phyloP scores from a whole-genome alignment of 2,888 invertebrate genomes.

The Exocentrus adspersus region DNA sequence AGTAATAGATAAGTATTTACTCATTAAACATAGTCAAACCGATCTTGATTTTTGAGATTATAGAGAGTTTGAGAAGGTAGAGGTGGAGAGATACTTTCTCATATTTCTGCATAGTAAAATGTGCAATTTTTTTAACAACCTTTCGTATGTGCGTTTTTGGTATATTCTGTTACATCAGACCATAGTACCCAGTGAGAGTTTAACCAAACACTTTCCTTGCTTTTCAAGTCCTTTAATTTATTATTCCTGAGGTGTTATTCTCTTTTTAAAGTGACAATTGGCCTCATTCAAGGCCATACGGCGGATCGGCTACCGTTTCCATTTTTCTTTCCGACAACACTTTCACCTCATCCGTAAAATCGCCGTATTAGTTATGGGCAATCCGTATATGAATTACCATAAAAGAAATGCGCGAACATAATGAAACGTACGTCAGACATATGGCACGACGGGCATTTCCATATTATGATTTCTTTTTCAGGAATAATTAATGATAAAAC shows the following conservation, averaged over 20 bases:
- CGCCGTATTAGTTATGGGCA: not conserved
- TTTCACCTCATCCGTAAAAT: conserved; percentile 31
- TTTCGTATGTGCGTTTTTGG: too few relatives aligned
- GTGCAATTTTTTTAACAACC: too few relatives aligned
- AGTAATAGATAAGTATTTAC: too few relatives aligned
- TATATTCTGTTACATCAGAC: not conserved
- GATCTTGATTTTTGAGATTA: too few relatives aligned
- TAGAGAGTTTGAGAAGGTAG: too few relatives aligned
- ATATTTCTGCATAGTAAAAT: too few relatives aligned
- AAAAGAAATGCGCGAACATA: conserved; percentile 19
- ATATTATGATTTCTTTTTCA: conserved; percentile 26
- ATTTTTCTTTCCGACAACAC: conserved; percentile 30
- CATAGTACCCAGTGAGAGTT: not conserved
- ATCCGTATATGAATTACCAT: conserved; percentile 21
- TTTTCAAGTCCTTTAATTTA: not conserved
- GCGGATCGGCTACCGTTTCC: conserved; percentile 3
- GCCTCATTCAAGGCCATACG: conserved; percentile 21
- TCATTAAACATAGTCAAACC: too few relatives aligned
- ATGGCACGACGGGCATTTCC: conserved; percentile 29
- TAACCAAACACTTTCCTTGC: conserved; percentile 17
- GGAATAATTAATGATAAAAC: not conserved
- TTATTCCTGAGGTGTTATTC: too few relatives aligned
- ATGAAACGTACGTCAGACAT: conserved; percentile 20
- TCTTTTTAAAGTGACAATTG: conserved; percentile 3
- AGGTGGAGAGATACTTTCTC: too few relatives aligned